Evolutionary conservation across 1,140 invertebrate species (phyloP), one percentile per base, ranked within the genome.

Genomic region (Solenopsis fugax): DNA sequence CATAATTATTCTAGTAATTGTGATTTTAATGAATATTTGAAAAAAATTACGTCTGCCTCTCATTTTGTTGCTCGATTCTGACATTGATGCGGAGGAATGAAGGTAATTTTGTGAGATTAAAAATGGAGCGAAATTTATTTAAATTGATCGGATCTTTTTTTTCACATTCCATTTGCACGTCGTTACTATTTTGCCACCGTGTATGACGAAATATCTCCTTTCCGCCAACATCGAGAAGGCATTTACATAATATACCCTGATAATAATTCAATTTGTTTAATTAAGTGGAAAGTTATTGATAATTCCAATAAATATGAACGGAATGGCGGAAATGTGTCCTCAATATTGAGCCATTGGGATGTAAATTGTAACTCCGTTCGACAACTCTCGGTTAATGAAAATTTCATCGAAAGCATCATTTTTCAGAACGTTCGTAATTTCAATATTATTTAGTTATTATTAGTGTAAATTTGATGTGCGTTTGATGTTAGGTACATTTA

Each of bases 261-360:
- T 81, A 58, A 81, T 81, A 71, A 81, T 81, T 81, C 64, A 81
- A 71, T 71, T 81, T 81, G 65, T 71, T 71, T 81, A 81, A 81
- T 81, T 81, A 81, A 81, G 78, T 71, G 37, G 64, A 71, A 81
- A 81, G 65, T 71, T 81, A 81, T 81, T 81, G 52, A 71, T 71
- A 81, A 81, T 81, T 71, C 41, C 65, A 21, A 56, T 71, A 50
- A 71, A 81, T 71, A 58, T 56, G 21, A 71, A 56, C 78, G 78
- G 60, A 65, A 65, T 80, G 60, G 48, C 29, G 60, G 78, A 71
- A 71, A 71, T 71, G 12, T 81, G 78, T 81, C 65, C 78, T 54
- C 37, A 50, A 71, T 71, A 56, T 81, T 71, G 50, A 21, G 52
- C 50, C 6, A 18, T 3, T 45, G 64, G 48, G n/a, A 67, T 81